phyloP scores from a whole-genome alignment of 2,888 invertebrate species.

The Drosophila robusta region DNA sequence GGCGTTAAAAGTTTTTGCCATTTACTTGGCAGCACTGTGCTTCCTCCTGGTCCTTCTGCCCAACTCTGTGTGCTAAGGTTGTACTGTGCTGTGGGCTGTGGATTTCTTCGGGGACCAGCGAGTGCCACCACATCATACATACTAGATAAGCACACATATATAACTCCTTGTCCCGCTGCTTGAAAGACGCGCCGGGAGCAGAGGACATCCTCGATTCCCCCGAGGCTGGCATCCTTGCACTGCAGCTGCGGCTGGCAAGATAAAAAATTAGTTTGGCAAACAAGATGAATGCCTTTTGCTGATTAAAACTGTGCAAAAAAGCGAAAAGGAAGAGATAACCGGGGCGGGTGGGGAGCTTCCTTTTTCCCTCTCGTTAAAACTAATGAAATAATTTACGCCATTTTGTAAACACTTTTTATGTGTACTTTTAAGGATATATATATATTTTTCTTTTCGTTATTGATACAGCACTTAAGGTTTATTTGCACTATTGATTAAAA shows the following conservation, averaged over 20 bases:
- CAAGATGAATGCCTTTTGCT: constrained; percentile 83
- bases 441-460: constrained; percentile 14
- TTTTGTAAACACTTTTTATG: constrained; percentile 17
- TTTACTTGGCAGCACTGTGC: constrained; percentile 58
- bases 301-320: constrained; percentile 77
- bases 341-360: constrained; percentile 1
- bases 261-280: constrained; percentile 80
- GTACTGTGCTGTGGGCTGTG: constrained; percentile 15
- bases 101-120: constrained; percentile 77
- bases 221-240: constrained; percentile 11
- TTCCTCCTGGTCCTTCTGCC: constrained; percentile 39
- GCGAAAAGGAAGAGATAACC: constrained; percentile 25
- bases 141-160: constrained; percentile 35
- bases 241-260: constrained; percentile 65
- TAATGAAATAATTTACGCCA: constrained; percentile 51
- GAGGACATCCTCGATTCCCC: constrained; percentile 13
- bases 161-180: constrained; percentile 67
- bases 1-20: constrained; percentile 75
- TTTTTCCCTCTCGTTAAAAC: constrained; percentile 8
- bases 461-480: constrained; percentile 9
- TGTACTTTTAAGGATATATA: constrained; percentile 15
- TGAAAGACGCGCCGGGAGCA: constrained; percentile 66
- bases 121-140: constrained; percentile 34
- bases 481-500: constrained; percentile 13
- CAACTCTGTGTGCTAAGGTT: constrained; percentile 17